A percentile compares a stretch with the other conserved stretches of the same genome.
phyloP scores from a whole-genome alignment of 23 tunicate genomes.

The Botrylloides violaceus region DNA sequence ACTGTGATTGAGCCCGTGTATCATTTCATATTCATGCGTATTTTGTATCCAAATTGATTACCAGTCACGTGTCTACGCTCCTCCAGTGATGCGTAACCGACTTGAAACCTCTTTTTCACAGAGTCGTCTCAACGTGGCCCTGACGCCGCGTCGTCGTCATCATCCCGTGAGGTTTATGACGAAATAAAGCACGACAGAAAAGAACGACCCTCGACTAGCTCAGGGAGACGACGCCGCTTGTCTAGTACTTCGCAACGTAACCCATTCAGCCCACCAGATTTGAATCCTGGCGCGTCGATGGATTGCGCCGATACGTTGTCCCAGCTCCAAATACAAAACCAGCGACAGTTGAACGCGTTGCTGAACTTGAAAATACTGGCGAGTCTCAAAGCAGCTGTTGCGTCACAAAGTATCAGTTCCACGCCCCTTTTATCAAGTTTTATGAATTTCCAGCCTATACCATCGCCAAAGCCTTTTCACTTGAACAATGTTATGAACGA shows the following conservation, averaged over 20 bases:
- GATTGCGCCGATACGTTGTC: conserved; percentile 1
- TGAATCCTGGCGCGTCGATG: background rate
- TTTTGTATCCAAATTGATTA: too few relatives aligned
- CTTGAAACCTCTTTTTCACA: conserved; percentile 25
- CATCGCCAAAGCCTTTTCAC: background rate
- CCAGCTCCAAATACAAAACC: conserved; percentile 16
- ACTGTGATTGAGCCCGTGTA: conserved; percentile 26
- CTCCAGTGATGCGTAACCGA: conserved; percentile 25
- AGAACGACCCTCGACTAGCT: background rate
- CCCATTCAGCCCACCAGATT: conserved; percentile 5
- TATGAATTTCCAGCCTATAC: background rate
- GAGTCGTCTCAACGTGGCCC: background rate
- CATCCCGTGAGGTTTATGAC: background rate
- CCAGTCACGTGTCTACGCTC: background rate
- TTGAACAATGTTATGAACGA: background rate
- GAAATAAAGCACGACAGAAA: background rate
- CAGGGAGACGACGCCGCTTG: background rate
- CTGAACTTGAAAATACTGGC: conserved; percentile 22
- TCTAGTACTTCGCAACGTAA: background rate
- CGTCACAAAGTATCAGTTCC: conserved; percentile 11
- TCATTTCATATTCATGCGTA: conserved; percentile 1
- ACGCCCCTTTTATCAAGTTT: conserved; percentile 5
- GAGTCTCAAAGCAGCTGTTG: conserved; percentile 21
- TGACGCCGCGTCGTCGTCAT: background rate
- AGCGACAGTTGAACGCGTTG: conserved; percentile 3